These are phyloP conservation scores for Catharus ustulatus DNA, from an alignment of 2,797 vertebrate species.

Conservation along the genomic window DNA sequence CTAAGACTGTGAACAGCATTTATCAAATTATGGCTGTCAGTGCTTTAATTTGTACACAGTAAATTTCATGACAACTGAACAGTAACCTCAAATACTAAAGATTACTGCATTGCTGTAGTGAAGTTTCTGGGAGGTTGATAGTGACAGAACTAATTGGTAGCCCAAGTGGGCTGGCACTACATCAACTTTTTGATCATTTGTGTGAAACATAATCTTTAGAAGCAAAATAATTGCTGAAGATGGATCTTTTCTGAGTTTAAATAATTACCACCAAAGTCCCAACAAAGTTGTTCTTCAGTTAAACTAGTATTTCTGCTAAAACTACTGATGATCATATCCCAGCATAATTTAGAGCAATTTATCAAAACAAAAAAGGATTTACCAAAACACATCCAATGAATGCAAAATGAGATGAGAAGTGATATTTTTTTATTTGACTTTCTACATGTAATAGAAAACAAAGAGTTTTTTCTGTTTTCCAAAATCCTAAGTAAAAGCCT, in stretches of 20 bases:
- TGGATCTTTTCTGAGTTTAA: neutral
- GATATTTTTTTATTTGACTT: slow-evolving; percentile 10
- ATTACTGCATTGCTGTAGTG: neutral
- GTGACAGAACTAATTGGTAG: neutral
- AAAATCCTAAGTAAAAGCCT: slow-evolving; percentile 30
- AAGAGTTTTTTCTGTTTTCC: slow-evolving; percentile 6
- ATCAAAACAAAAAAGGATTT: neutral
- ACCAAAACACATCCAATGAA: slow-evolving; percentile 10
- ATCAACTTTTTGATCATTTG: neutral
- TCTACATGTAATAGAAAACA: slow-evolving; percentile 37
- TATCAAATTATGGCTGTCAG: neutral
- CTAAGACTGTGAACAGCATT: neutral
- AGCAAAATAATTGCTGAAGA: neutral
- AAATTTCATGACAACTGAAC: neutral
- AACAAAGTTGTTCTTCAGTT: neutral
- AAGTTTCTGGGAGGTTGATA: neutral
- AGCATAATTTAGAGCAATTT: neutral
- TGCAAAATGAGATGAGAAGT: slow-evolving; percentile 34
- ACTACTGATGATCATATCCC: neutral
- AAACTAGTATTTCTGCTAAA: slow-evolving; percentile 6
- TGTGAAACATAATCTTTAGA: neutral
- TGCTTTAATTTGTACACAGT: neutral
- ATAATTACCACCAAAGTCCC: neutral
- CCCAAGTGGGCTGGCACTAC: neutral
- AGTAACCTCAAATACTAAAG: neutral